Evolutionary conservation across 2,113 vertebrate species (phyloP).

Genomic region (Chionodraco myersi): DNA sequence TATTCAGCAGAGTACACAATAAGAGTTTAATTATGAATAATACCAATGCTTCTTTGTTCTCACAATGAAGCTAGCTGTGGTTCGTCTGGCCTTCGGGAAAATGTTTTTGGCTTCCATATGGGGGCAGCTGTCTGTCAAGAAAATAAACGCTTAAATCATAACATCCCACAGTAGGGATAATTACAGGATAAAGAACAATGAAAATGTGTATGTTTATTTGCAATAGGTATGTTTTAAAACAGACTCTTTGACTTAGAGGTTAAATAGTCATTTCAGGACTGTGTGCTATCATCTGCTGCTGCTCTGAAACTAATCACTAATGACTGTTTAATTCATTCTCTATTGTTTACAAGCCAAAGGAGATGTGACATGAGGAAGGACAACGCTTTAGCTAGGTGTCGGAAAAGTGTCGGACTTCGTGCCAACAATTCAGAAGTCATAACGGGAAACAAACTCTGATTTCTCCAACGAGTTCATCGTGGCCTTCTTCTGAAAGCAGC

Average conservation of each 20-base stretch:
- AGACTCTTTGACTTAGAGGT: constrained; percentile 54
- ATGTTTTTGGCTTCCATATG: constrained; percentile 83
- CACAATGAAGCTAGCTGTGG: constrained; percentile 71
- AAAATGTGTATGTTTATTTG: constrained; percentile 75
- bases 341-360: too few relatives aligned
- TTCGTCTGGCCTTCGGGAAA: constrained; percentile 75
- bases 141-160: constrained; percentile 71
- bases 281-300: constrained; percentile 31
- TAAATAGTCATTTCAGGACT: constrained; percentile 26
- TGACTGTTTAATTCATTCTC: not conserved
- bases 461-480: too few relatives aligned
- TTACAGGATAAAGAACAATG: constrained; percentile 76
- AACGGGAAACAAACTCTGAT: too few relatives aligned
- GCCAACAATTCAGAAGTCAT: too few relatives aligned
- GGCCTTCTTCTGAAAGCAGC: too few relatives aligned
- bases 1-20: constrained; percentile 80
- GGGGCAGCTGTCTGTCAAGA: constrained; percentile 83
- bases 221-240: constrained; percentile 65
- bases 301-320: constrained; percentile 18
- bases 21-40: constrained; percentile 84
- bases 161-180: constrained; percentile 73
- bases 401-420: too few relatives aligned
- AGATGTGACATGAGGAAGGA: not conserved
- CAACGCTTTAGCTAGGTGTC: not conserved
- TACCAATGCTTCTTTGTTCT: constrained; percentile 81